phyloP scores from a whole-genome alignment of 2,888 invertebrate genomes.

The Acheta domesticus region DNA sequence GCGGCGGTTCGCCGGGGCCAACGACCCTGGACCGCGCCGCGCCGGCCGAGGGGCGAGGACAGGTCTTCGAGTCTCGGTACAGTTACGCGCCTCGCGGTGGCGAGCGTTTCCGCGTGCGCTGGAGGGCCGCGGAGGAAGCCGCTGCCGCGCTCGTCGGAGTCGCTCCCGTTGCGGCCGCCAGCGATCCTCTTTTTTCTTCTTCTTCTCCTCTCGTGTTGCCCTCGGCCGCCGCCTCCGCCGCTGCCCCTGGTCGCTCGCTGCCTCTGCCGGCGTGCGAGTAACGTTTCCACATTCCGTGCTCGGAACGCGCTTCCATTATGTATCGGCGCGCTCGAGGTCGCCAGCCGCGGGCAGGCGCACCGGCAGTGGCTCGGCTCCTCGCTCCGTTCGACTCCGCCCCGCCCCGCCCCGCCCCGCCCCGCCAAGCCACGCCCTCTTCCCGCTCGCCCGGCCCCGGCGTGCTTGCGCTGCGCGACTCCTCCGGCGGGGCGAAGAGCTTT shows the following conservation, averaged over 20 bases:
- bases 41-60: not conserved
- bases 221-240: too few species aligned
- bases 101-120: not conserved
- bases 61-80: constrained; percentile 4
- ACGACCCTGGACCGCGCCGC: not conserved
- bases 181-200: too few species aligned
- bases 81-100: not conserved
- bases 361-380: too few species aligned
- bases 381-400: too few species aligned
- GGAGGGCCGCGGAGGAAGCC: not conserved
- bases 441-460: not conserved
- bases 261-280: too few species aligned
- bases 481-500: too few species aligned
- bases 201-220: too few species aligned
- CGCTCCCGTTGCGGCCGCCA: too few species aligned
- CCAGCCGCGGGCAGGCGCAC: not conserved
- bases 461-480: not conserved
- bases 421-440: not conserved
- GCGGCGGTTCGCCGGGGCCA: not conserved
- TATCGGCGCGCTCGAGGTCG: not conserved
- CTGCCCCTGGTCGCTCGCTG: too few species aligned
- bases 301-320: not conserved
- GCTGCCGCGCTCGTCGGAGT: too few species aligned
- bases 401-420: not conserved
- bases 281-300: too few species aligned